Base-by-base conservation (phyloP, 1,140 invertebrate species). In the Hydropsyche tenuis region DNA sequence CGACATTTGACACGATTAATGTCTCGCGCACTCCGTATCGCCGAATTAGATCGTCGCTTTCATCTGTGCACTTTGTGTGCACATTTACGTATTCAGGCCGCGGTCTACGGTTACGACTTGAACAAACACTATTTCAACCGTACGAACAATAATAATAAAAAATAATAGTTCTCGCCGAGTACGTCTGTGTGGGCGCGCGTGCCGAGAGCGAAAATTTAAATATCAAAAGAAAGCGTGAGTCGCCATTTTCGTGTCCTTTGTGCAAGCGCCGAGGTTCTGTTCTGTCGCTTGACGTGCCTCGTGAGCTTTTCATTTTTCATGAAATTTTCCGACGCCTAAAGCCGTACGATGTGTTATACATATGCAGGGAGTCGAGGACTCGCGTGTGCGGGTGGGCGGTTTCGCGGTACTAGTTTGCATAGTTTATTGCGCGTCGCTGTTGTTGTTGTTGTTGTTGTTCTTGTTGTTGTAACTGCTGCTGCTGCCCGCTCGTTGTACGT, bases 201-300 rank as follows among this genome's bases (percentile, higher is more conserved):
- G 53, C 69, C 14, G 66, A 20, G 18, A 53, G 51, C 48, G 12
- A 48, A 72, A 72, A 72, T 72, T 72, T 72, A 72, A 73, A 76
- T 76, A 76, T 76, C 75, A 76, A 76, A 76, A 76, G 75, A 69
- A 71, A 27, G 11, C 51, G 51, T 43, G 68, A 45, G 27, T 42
- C 48, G 68, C 68, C 48, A 70, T 70, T 68, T 68, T 68, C 23
- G 65, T 16, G 45, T 65, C 65, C 45, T 48, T 68, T 48, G 65
- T 68, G 23, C 42, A 2, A 12, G 20, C 48, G 22, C 56, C 4
- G 56, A 27, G 23, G 20, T 23, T 60, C 56, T 60, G 56, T 60
- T 60, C 56, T 23, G 65, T 43, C 45, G 45, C 45, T 48, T 48
- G 16, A 45, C 42, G 63, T 43, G 63, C 22, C 43, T 30, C 43